Percentiles rank a stretch among this genome's conserved stretches.
phyloP scores from a whole-genome alignment of 2,797 vertebrate genomes.

The Nasua narica region DNA sequence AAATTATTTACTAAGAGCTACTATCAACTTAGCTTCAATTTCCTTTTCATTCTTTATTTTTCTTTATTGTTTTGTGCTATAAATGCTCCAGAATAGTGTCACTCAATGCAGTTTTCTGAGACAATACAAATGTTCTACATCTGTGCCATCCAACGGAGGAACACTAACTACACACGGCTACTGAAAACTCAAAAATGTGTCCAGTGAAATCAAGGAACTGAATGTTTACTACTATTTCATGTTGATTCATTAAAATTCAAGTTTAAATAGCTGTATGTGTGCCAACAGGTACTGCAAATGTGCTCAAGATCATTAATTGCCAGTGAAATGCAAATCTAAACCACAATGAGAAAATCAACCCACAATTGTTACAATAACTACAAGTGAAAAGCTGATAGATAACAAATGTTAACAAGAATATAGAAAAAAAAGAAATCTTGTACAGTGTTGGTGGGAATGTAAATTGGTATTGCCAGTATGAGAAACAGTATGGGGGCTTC shows the following conservation, averaged over 20 bases:
- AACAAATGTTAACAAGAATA: background rate
- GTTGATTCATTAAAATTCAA: background rate
- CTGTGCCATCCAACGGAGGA: background rate
- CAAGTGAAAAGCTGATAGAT: background rate
- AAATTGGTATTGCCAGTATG: background rate
- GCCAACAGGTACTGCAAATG: background rate
- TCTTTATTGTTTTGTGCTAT: constrained; percentile 22
- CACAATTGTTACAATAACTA: background rate
- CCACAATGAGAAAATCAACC: background rate
- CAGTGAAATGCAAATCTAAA: background rate
- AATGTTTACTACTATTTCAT: background rate
- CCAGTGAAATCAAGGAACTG: background rate
- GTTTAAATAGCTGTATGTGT: background rate
- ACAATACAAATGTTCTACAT: background rate
- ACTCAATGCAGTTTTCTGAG: background rate
- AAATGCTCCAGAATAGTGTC: background rate
- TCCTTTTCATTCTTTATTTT: constrained; percentile 34
- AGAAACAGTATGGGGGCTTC: background rate
- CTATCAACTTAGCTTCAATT: background rate
- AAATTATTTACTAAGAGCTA: background rate
- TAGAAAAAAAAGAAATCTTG: background rate
- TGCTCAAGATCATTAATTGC: background rate
- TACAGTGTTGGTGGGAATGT: background rate
- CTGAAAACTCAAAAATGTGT: background rate
- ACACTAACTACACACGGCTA: background rate